phyloP scores from a whole-genome alignment of 2,888 invertebrate genomes.

The Papilio protenor region DNA sequence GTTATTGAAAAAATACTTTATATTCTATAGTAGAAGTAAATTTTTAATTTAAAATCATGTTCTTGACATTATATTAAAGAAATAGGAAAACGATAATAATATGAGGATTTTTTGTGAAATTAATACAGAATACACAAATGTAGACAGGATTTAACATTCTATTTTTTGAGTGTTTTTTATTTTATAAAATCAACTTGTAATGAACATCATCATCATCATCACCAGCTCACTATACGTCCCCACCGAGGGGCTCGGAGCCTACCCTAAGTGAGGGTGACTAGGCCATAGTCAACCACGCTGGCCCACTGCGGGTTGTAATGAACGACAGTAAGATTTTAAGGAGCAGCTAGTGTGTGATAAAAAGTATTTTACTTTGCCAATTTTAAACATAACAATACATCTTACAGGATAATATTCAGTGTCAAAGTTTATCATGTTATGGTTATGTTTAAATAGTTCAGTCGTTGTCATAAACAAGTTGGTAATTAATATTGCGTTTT shows the following conservation, averaged over 20 bases:
- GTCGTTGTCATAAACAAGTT: not conserved
- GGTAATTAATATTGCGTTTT: too few species aligned
- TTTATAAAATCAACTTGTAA: not conserved
- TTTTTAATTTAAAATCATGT: not conserved
- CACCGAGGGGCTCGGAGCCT: too few species aligned
- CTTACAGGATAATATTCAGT: not conserved
- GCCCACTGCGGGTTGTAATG: too few species aligned
- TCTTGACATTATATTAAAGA: not conserved
- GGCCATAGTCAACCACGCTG: too few species aligned
- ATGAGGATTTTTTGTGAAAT: not conserved
- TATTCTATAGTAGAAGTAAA: not conserved
- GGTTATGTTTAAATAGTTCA: not conserved
- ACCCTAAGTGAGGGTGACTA: too few species aligned
- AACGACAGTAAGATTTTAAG: not conserved
- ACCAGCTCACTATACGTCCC: too few species aligned
- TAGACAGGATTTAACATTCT: not conserved
- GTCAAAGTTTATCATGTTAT: not conserved
- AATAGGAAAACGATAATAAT: not conserved
- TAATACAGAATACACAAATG: not conserved
- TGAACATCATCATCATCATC: too few species aligned
- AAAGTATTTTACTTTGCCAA: not conserved
- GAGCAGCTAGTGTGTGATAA: not conserved
- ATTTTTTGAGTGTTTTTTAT: not conserved
- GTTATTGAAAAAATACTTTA: not conserved
- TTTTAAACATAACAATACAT: not conserved